Evolutionary conservation across 2,797 vertebrate genomes (phyloP).

Genomic region (Manis javanica): DNA sequence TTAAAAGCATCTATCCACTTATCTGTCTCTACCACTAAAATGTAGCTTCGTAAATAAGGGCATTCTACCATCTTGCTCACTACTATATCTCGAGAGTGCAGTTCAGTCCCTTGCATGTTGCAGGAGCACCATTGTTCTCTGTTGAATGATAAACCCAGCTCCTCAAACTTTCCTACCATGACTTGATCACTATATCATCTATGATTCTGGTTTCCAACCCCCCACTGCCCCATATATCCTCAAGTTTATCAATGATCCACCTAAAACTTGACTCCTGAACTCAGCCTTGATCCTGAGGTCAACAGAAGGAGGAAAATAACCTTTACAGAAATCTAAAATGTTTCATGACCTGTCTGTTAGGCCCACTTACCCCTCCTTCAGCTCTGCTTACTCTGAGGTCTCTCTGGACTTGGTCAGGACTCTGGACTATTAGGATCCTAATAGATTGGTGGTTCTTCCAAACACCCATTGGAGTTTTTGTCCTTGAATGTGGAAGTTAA

Average conservation of each 20-base stretch:
- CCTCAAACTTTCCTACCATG: not conserved
- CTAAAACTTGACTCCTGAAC: constrained; percentile 20
- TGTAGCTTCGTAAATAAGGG: not conserved
- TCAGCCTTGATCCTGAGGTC: not conserved
- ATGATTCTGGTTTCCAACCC: not conserved
- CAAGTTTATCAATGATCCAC: not conserved
- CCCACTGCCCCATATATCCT: not conserved
- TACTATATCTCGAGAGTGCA: not conserved
- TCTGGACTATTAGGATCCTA: not conserved
- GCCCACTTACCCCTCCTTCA: not conserved
- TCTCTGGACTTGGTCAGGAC: not conserved
- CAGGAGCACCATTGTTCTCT: not conserved
- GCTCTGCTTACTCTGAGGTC: not conserved
- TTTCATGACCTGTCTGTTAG: not conserved
- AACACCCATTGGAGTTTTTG: not conserved
- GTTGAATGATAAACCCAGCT: not conserved
- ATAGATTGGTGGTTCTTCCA: not conserved
- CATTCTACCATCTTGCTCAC: not conserved
- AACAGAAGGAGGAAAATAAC: not conserved
- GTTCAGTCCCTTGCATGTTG: not conserved
- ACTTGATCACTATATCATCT: not conserved
- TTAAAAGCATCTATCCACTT: constrained; percentile 24
- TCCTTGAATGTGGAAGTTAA: constrained; percentile 27
- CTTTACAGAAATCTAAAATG: not conserved
- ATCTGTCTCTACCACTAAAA: not conserved